phyloP scores from a whole-genome alignment of 1,140 invertebrate genomes.

The Acarapis woodi region DNA sequence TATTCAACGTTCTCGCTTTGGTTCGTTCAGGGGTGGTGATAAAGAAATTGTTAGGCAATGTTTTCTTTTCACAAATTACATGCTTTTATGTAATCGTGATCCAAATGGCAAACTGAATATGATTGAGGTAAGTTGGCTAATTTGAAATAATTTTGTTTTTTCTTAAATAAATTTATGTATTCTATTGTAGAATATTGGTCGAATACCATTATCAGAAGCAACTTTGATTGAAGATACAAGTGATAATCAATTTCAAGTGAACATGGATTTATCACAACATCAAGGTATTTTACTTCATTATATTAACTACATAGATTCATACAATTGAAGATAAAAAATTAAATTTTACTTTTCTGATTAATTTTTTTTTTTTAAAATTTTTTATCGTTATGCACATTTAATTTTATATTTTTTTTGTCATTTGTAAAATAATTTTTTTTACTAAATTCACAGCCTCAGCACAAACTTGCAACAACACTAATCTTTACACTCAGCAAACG shows the following conservation, averaged over 20 bases:
- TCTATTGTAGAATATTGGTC: slow-evolving; percentile 29
- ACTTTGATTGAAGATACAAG: slow-evolving; percentile 40
- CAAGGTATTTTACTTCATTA: slow-evolving; percentile 11
- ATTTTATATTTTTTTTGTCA: no score
- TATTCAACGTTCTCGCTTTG: slow-evolving; percentile 25
- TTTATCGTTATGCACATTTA: no score
- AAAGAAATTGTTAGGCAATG: slow-evolving; percentile 45
- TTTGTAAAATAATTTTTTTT: no score
- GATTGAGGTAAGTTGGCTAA: slow-evolving; percentile 26
- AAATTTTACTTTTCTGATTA: no score
- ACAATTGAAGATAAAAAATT: neutral
- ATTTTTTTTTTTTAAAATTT: no score
- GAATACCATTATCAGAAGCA: slow-evolving; percentile 51
- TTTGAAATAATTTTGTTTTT: neutral
- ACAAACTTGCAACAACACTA: no score
- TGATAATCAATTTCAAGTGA: slow-evolving; percentile 21
- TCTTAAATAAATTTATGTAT: slow-evolving; percentile 5
- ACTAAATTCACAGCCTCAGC: no score
- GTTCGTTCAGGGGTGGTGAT: slow-evolving; percentile 32
- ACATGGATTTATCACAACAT: slow-evolving; percentile 26
- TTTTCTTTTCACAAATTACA: slow-evolving; percentile 61
- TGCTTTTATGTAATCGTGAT: slow-evolving; percentile 47
- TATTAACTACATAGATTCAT: neutral
- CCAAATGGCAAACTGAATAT: slow-evolving; percentile 53
- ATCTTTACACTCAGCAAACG: no score